Evolutionary conservation across 2,113 vertebrate genomes (phyloP).

Genomic region (Lamprologus speciosus): DNA sequence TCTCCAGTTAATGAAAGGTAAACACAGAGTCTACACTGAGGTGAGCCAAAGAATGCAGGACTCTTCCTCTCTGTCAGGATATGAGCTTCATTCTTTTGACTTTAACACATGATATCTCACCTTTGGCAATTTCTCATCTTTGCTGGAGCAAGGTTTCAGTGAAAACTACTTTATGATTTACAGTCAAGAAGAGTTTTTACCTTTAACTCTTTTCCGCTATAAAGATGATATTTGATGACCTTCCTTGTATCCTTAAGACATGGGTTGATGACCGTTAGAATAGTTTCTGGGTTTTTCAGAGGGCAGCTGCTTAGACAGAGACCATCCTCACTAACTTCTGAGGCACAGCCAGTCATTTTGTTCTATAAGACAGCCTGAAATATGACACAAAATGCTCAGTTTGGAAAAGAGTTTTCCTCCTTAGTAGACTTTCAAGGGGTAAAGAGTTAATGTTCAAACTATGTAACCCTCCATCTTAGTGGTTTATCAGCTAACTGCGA

Average conservation of each 20-base stretch:
- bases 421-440: not conserved
- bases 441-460: not conserved
- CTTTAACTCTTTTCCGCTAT: not conserved
- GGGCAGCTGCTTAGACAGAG: not conserved
- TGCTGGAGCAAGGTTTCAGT: not conserved
- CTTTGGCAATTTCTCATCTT: constrained; percentile 26
- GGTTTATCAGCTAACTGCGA: not conserved
- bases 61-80: constrained; percentile 52
- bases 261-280: not conserved
- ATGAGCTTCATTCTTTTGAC: constrained; percentile 63
- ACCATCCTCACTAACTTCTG: not conserved
- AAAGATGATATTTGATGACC: not conserved
- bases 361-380: not conserved
- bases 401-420: not conserved
- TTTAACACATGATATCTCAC: constrained; percentile 38
- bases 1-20: constrained; percentile 67
- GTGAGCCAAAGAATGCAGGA: constrained; percentile 49
- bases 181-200: not conserved
- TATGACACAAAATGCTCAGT: not conserved
- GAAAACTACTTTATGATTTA: not conserved
- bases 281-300: not conserved
- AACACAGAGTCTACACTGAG: constrained; percentile 46
- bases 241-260: not conserved
- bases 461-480: not conserved
- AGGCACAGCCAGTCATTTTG: not conserved